Conservation (phyloP, 53 echinoderm and acorn worm genomes). For the Temnopleurus reevesii region DNA sequence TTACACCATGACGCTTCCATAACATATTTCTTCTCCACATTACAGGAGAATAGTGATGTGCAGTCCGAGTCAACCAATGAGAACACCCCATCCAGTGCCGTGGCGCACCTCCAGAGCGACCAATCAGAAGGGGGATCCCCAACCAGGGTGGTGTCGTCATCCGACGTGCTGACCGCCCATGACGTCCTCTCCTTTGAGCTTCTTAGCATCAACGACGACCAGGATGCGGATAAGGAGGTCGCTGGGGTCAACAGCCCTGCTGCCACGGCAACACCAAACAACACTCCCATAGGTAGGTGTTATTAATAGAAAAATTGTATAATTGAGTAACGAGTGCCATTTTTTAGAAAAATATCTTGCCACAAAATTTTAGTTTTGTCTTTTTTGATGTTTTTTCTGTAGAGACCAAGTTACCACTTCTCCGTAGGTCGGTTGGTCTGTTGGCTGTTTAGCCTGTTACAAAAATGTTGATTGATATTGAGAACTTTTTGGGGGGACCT, state of each 20-base stretch:
- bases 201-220: constrained; percentile 80
- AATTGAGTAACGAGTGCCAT: too few species aligned
- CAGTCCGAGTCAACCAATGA: constrained; percentile 4
- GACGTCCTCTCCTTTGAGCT: constrained; percentile 97
- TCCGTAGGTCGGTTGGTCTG: too few species aligned
- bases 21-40: neutral
- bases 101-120: constrained; percentile 83
- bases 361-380: too few species aligned
- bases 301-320: too few species aligned
- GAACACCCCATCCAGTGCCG: constrained; percentile 62
- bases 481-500: too few species aligned
- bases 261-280: constrained; percentile 90
- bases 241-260: constrained; percentile 62
- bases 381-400: too few species aligned
- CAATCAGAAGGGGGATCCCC: constrained; percentile 72
- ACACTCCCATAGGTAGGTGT: constrained; percentile 88
- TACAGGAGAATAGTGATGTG: neutral
- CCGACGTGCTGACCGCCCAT: constrained; percentile 88
- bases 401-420: too few species aligned
- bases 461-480: too few species aligned
- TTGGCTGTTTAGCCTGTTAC: too few species aligned
- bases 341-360: too few species aligned
- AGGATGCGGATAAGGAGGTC: constrained; percentile 74
- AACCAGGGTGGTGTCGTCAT: constrained; percentile 76
- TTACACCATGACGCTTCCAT: too few species aligned